A percentile compares a stretch with the other conserved stretches of the same genome.
Conservation (phyloP, 2,797 vertebrate species). For the Salmo trutta region DNA sequence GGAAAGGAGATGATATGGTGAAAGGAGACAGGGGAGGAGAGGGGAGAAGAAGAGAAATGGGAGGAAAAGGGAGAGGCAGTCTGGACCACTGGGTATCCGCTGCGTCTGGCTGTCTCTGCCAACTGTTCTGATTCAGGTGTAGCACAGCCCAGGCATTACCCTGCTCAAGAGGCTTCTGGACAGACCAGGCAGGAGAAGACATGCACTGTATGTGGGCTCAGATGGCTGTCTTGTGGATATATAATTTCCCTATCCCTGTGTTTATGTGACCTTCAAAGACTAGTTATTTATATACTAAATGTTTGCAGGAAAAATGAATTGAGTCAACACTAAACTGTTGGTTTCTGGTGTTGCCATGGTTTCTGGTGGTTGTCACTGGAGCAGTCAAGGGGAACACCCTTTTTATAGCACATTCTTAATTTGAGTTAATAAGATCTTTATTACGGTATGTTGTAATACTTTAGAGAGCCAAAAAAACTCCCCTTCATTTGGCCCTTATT, state of each 20-base stretch:
- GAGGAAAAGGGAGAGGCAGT: conserved; percentile 11
- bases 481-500: not conserved
- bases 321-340: not conserved
- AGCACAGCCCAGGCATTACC: conserved; percentile 1
- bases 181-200: not conserved
- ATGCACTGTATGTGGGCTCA: not conserved
- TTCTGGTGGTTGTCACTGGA: not conserved
- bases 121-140: conserved; percentile 27
- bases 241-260: not conserved
- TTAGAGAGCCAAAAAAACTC: not conserved
- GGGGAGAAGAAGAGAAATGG: not conserved
- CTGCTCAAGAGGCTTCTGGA: not conserved
- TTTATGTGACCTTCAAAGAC: not conserved
- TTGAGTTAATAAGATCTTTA: not conserved
- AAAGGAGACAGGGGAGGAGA: not conserved
- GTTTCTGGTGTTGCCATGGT: not conserved
- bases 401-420: not conserved
- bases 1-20: not conserved
- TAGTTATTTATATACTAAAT: not conserved
- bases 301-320: not conserved
- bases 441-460: not conserved
- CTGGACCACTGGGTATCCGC: conserved; percentile 14
- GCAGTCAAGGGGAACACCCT: not conserved
- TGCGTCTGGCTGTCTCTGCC: conserved; percentile 42
- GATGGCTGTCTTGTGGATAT: not conserved